phyloP scores from a whole-genome alignment of 2,888 invertebrate species.

The Netelia inedita region DNA sequence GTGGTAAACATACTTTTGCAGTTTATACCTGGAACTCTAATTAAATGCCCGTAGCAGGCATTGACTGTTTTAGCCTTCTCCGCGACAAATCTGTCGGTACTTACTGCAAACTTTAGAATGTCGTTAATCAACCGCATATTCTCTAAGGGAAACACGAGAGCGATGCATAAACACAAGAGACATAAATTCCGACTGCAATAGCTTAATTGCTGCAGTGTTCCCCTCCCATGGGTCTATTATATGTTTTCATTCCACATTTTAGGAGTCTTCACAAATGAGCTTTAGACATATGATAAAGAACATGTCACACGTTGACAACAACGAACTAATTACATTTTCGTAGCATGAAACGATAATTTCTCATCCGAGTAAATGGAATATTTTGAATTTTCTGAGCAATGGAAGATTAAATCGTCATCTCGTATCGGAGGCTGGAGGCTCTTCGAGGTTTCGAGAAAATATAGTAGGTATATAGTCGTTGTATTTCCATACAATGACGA shows the following conservation, averaged over 20 bases:
- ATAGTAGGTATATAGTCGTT: slow-evolving; percentile 52
- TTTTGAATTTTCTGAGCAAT: neutral
- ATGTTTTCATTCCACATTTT: neutral
- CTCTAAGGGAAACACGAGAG: slow-evolving; percentile 8
- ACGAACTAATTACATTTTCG: no score
- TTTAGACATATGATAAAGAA: neutral
- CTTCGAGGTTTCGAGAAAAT: slow-evolving; percentile 16
- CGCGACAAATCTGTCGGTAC: neutral
- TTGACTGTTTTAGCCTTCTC: neutral
- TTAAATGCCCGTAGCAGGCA: neutral
- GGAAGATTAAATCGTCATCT: slow-evolving; percentile 43
- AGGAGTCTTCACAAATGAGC: slow-evolving; percentile 9
- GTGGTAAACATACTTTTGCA: neutral
- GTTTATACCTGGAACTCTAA: neutral
- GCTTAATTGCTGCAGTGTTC: slow-evolving; percentile 20
- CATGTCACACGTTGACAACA: no score
- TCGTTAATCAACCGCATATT: slow-evolving; percentile 15
- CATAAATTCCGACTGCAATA: neutral
- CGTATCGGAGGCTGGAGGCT: slow-evolving; percentile 43
- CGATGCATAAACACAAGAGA: neutral
- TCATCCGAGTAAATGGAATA: neutral
- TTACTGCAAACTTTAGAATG: slow-evolving; percentile 11
- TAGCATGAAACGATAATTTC: no score
- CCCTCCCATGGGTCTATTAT: neutral
- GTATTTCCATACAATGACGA: slow-evolving; percentile 21